Percentiles rank a stretch among this genome's conserved stretches.
Evolutionary conservation across 2,888 invertebrate genomes (phyloP).

Genomic region (Lampropteryx suffumata): DNA sequence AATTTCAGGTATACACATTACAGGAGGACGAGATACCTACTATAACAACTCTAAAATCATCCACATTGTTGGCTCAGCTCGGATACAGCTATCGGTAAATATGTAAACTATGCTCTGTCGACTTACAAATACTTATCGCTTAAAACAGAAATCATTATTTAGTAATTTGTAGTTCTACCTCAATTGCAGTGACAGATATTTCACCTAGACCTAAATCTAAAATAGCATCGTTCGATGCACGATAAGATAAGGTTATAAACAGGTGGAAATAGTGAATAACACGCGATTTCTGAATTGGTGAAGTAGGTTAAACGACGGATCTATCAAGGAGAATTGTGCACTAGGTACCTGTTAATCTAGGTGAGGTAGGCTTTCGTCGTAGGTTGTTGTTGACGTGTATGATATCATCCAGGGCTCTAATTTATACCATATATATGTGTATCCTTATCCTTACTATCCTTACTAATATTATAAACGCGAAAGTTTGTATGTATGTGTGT

Average conservation of each 20-base stretch:
- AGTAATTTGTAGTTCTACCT: background rate
- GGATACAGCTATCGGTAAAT: constrained; percentile 59
- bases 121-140: no score
- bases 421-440: background rate
- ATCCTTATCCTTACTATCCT: no score
- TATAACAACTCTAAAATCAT: constrained; percentile 85
- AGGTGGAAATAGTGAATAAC: constrained; percentile 22
- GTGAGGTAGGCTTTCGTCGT: background rate
- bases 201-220: constrained; percentile 33
- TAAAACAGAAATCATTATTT: no score
- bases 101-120: no score
- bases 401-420: constrained; percentile 1
- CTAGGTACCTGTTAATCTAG: constrained; percentile 3
- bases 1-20: constrained; percentile 82
- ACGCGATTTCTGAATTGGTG: constrained; percentile 29
- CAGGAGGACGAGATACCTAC: constrained; percentile 88
- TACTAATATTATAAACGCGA: no score
- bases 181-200: constrained; percentile 7
- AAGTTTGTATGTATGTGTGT: no score
- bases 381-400: background rate
- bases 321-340: constrained; percentile 20
- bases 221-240: constrained; percentile 23
- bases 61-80: constrained; percentile 77
- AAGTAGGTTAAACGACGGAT: constrained; percentile 34
- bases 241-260: constrained; percentile 29